Percentiles rank a stretch among this genome's conserved stretches.
phyloP scores from a whole-genome alignment of 2,113 vertebrate species.

The Phoenicopterus ruber region DNA sequence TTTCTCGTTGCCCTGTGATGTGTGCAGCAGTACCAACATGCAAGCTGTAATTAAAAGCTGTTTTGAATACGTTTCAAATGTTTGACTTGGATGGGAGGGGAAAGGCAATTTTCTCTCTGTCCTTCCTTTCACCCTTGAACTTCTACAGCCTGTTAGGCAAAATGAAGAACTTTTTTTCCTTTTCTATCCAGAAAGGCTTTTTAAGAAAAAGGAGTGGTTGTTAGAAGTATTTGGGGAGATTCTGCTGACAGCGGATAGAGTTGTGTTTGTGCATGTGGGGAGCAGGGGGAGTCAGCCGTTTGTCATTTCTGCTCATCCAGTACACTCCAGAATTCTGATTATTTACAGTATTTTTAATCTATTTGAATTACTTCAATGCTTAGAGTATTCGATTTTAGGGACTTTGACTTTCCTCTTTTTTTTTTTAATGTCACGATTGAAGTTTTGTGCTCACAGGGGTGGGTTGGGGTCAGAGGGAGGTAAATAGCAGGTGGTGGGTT shows the following conservation, averaged over 20 bases:
- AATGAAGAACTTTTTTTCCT: not conserved
- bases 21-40: rapidly evolving
- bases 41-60: not conserved
- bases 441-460: not conserved
- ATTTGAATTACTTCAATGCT: not conserved
- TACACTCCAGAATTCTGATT: not conserved
- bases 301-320: not conserved
- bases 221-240: not conserved
- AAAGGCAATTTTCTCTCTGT: not conserved
- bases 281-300: not conserved
- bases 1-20: rapidly evolving
- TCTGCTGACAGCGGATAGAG: not conserved
- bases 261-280: not conserved
- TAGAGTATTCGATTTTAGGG: not conserved
- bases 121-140: slow-evolving; percentile 47
- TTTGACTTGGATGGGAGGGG: not conserved
- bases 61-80: not conserved
- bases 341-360: not conserved
- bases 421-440: not conserved
- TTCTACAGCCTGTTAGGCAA: not conserved
- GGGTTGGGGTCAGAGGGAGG: not conserved
- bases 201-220: not conserved
- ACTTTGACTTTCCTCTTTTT: not conserved
- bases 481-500: not conserved
- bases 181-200: not conserved